Percentiles rank a stretch among this genome's conserved stretches.
Conservation (phyloP, 64 coral and sea anemone species). For the Porites australiensis region DNA sequence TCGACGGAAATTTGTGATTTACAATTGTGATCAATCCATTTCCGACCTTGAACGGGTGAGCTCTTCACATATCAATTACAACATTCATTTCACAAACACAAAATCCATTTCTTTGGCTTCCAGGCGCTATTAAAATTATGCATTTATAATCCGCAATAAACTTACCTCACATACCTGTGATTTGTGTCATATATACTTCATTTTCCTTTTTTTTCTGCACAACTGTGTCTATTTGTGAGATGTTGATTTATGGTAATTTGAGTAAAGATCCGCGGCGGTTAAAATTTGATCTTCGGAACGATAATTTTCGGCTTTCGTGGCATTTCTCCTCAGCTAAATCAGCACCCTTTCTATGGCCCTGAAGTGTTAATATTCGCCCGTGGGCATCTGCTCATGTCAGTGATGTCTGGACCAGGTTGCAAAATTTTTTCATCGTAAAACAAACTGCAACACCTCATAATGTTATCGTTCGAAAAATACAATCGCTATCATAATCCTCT, state of each 20-base stretch:
- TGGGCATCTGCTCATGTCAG: constrained; percentile 28
- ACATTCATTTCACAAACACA: constrained; percentile 20
- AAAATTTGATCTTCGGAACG: too few relatives aligned
- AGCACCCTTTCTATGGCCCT: neutral
- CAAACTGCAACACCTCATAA: constrained; percentile 6
- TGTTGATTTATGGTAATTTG: neutral
- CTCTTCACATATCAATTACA: constrained; percentile 39
- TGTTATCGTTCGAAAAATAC: constrained; percentile 29
- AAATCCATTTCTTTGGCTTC: constrained; percentile 10
- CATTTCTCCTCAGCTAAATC: neutral
- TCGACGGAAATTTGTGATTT: constrained; percentile 48
- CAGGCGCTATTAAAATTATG: neutral
- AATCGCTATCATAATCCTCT: constrained; percentile 8
- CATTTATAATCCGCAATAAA: neutral
- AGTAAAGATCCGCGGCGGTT: too few relatives aligned
- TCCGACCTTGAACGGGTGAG: neutral
- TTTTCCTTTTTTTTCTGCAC: neutral
- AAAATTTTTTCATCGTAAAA: neutral
- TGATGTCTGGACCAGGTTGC: neutral
- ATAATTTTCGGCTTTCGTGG: neutral
- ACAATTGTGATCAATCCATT: constrained; percentile 25
- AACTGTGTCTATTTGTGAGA: too few relatives aligned
- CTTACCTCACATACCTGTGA: neutral
- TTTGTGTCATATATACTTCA: neutral
- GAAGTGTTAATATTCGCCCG: neutral